These are phyloP conservation scores for Leptopilina myrica DNA, from an alignment of 2,888 invertebrate species.

Conservation along the genomic window DNA sequence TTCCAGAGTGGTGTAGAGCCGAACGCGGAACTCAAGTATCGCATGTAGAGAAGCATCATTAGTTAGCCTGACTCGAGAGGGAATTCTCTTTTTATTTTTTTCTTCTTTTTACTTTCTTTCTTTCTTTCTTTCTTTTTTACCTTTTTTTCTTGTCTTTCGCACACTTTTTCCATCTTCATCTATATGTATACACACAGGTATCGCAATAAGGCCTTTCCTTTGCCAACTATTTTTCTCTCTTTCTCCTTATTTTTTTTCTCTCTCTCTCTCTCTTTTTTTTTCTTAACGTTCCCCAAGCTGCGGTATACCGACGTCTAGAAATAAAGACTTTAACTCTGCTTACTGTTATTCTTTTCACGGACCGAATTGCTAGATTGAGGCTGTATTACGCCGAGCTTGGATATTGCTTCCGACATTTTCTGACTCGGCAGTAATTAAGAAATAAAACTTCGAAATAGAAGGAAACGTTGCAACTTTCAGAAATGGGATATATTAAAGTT, in stretches of 20 bases:
- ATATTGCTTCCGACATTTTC: slow-evolving; percentile 30
- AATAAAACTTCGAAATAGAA: slow-evolving; percentile 16
- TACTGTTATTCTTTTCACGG: slow-evolving; percentile 33
- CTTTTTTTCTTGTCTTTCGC: background rate
- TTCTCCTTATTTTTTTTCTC: too few relatives aligned
- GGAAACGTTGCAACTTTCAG: slow-evolving; percentile 18
- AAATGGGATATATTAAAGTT: slow-evolving; percentile 28
- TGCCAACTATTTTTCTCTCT: slow-evolving; percentile 1
- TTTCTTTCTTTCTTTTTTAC: background rate
- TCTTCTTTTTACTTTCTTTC: background rate
- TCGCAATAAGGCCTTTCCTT: background rate
- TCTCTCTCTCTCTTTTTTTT: background rate
- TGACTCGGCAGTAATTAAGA: slow-evolving; percentile 20
- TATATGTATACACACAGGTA: background rate
- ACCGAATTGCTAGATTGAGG: slow-evolving; percentile 23
- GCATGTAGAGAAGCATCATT: slow-evolving; percentile 70
- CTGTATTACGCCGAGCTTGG: slow-evolving; percentile 28
- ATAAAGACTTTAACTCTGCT: slow-evolving; percentile 35
- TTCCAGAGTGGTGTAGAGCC: slow-evolving; percentile 59
- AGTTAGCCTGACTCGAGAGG: slow-evolving; percentile 69
- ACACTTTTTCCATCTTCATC: background rate
- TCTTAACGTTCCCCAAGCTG: background rate
- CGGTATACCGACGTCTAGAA: slow-evolving; percentile 16
- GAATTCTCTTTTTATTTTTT: slow-evolving; percentile 51
- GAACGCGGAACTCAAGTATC: slow-evolving; percentile 64